A percentile compares a stretch with the other conserved stretches of the same genome.
Evolutionary conservation across 2,888 invertebrate species (phyloP).

Genomic region (Hirudinaria manillensis): DNA sequence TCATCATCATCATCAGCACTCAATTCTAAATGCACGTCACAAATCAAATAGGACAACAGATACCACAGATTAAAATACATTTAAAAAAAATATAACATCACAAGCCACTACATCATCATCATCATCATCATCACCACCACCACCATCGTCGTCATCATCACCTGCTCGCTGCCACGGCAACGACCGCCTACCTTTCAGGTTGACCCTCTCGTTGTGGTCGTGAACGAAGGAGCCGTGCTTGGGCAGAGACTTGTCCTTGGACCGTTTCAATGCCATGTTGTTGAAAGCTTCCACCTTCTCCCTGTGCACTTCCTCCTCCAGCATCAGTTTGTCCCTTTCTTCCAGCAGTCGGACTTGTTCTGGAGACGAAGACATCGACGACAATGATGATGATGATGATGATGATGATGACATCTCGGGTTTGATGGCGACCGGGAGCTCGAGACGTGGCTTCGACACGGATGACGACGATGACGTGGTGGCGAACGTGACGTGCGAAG

Average conservation of each 20-base stretch:
- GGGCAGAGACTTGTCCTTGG: neutral
- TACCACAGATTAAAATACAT: too few relatives aligned
- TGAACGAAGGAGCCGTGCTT: slow-evolving; percentile 23
- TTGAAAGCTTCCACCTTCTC: slow-evolving; percentile 1
- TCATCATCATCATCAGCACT: neutral
- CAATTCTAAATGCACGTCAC: too few relatives aligned
- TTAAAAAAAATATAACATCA: too few relatives aligned
- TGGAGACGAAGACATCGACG: neutral
- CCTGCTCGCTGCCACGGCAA: neutral
- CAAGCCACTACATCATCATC: neutral
- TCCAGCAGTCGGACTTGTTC: neutral
- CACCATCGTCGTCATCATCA: neutral
- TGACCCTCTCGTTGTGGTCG: slow-evolving; percentile 8
- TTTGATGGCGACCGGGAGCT: too few relatives aligned
- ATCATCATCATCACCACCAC: neutral
- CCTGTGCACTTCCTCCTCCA: neutral
- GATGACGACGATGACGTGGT: too few relatives aligned
- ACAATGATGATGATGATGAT: neutral
- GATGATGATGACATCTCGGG: neutral
- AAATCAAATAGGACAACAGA: too few relatives aligned
- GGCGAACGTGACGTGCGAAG: too few relatives aligned
- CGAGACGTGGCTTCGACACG: too few relatives aligned
- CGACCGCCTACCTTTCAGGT: neutral
- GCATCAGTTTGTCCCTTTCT: slow-evolving; percentile 15
- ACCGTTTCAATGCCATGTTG: neutral